Evolutionary conservation across 2,797 vertebrate genomes (phyloP), one percentile per base, ranked within the genome.

Genomic region (Amblyopsis hoosieri): DNA sequence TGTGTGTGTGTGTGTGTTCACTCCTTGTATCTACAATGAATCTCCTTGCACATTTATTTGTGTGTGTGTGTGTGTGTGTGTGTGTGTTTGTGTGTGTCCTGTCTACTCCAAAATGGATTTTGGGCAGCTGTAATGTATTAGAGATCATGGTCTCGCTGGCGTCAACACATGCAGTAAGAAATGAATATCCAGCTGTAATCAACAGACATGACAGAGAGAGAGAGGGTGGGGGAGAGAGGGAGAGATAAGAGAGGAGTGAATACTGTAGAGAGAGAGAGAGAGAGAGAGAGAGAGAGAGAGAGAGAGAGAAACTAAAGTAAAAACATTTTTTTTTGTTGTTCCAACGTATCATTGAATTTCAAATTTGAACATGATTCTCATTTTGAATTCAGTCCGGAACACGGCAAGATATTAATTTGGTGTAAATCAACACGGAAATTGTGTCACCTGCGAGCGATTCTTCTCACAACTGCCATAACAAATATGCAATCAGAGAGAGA

Each of bases 91-190:
- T 23, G 19, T 23, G 19, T 23, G 19, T 23, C 19, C 19, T 3
- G 2, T 23, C 19, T 23, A 23, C 19, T 23, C 19, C 19, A 23
- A 23, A 23, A 23, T 23, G 19, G 19, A 23, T 23, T 23, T 23
- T 23, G 19, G 19, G 19, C 0, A 13, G 67, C 59, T 57, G 69
- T 78, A 76, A 76, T 60, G 53, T 37, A 37, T 37, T 37, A 37
- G 33, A 68, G 78, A 75, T 71, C 62, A 74, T 60, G 53, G 52
- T 7, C 33, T 37, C 33, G 19, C 19, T 23, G 19, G 33, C 5
- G 7, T 7, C 4, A 37, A 37, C 33, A 1, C 4, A 37, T 7
- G 33, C 33, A 6, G 4, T 5, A 37, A 7, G 33, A 37, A 37
- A 37, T 37, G 33, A 37, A 37, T 37, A 37, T 37, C 33, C 33